Base-by-base conservation (phyloP, 2,113 vertebrate species). In the Neofelis nebulosa region DNA sequence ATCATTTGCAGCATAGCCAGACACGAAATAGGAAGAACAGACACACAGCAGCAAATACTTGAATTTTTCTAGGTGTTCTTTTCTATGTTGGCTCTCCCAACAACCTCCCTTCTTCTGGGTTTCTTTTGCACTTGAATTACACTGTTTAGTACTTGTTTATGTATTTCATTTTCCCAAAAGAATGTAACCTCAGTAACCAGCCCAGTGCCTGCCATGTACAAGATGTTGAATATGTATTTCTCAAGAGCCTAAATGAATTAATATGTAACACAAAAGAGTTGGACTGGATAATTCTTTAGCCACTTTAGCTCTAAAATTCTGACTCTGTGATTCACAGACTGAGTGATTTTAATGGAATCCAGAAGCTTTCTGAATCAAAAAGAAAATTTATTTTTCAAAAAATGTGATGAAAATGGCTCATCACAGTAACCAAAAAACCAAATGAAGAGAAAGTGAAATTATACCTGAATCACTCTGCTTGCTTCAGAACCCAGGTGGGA, bases 211-310 rank as follows among this genome's bases (percentile, higher is more conserved):
- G 23, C n/a, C 23, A 41, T 5, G 50, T 33, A 57, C 16, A 23
- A 76, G 45, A 78, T 68, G 41, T 16, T 76, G 48, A 68, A 41
- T 50, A 48, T 13, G 25, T 63, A 65, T 79, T 92, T 79, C 45
- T 87, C 87, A 23, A 96, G 91, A 82, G 71, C 12, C 29, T 79
- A 50, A 83, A 86, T 68, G 21, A 92, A 79, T 96, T 89, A 69
- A 76, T 48, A 57, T 36, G 7, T 36, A 48, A 38, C 23, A 73
- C 50, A n/a, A 92, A 91, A 78, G 23, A 71, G 11, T 16, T 33
- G 19, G 41, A 36, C 8, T 68, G 19, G 31, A 41, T 84, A 84
- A 88, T 29, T 78, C 15, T 88, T 69, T 84, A 78, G 78, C 4
- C 38, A 83, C 23, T 50, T 85, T 52, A 88, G 21, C 27, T 61